Evolutionary conservation across 1,140 invertebrate species (phyloP).

Genomic region (silkworm (Bombyx mori)): DNA sequence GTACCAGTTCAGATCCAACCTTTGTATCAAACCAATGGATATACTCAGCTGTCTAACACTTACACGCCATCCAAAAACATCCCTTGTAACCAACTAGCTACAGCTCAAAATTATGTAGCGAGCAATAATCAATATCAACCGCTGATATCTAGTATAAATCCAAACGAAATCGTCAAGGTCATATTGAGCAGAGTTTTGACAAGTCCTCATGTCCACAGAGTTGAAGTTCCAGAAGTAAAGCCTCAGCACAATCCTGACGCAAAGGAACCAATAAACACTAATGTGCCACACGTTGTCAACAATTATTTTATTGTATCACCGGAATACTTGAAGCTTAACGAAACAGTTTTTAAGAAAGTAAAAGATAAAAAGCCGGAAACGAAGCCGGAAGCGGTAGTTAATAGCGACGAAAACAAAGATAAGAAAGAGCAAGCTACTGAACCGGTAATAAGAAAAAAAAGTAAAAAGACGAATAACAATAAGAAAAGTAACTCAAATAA

Average conservation of each 20-base stretch:
- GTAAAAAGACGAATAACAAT: slow-evolving; percentile 5
- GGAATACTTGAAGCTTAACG: slow-evolving; percentile 17
- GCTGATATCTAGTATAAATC: no score
- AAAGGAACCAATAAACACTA: slow-evolving; percentile 13
- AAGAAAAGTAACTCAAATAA: not conserved
- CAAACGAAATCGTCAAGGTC: slow-evolving; percentile 13
- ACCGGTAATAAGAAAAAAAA: not conserved
- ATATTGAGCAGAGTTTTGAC: slow-evolving; percentile 22
- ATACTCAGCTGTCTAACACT: slow-evolving; percentile 10
- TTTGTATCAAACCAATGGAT: slow-evolving; percentile 13
- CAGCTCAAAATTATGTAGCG: slow-evolving; percentile 18
- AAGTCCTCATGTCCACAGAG: slow-evolving; percentile 16
- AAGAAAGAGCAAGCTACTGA: no score
- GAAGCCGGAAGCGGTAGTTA: no score
- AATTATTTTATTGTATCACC: slow-evolving; percentile 37
- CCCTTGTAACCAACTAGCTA: slow-evolving; percentile 14
- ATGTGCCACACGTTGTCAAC: slow-evolving; percentile 26
- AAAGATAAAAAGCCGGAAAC: no score
- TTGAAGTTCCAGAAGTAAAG: slow-evolving; percentile 15
- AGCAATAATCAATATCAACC: no score
- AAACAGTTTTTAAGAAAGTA: not conserved
- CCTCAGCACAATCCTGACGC: slow-evolving; percentile 17
- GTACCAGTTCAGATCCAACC: slow-evolving; percentile 5
- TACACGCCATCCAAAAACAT: slow-evolving; percentile 8
- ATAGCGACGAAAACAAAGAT: no score